Evolutionary conservation across 1,140 invertebrate species (phyloP).

Genomic region (Anadara kagoshimensis): DNA sequence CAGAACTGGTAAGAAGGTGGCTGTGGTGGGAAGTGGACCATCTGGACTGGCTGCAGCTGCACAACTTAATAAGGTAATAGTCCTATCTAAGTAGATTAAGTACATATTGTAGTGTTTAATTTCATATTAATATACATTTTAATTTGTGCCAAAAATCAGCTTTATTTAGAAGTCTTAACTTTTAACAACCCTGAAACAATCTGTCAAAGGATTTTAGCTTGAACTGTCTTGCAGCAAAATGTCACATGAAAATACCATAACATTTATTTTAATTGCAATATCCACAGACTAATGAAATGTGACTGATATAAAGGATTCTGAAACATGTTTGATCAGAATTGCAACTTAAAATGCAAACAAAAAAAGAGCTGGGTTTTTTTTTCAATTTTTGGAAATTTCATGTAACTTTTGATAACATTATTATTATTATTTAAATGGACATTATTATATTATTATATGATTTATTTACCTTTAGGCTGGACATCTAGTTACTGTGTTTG

Average conservation of each 20-base stretch:
- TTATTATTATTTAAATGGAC: too few species aligned
- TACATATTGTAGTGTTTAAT: not conserved
- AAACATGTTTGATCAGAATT: not conserved
- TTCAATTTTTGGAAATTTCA: too few species aligned
- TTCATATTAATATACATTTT: not conserved
- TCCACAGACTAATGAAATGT: not conserved
- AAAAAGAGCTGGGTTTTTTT: too few species aligned
- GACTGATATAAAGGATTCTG: not conserved
- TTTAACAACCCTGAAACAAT: not conserved
- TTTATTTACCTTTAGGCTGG: constrained; percentile 78
- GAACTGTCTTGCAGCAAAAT: not conserved
- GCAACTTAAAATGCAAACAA: too few species aligned
- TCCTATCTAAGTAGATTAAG: not conserved
- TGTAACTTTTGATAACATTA: too few species aligned
- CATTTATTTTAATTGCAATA: not conserved
- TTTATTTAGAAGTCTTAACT: not conserved
- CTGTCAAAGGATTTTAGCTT: not conserved
- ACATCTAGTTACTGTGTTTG: constrained; percentile 94
- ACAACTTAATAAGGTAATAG: constrained; percentile 92
- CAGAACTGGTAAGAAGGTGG: constrained; percentile 90
- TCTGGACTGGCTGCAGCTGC: constrained; percentile 96
- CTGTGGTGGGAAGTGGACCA: constrained; percentile 96
- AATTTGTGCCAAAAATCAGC: not conserved
- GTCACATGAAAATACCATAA: not conserved
- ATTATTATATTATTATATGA: too few species aligned